Conservation (phyloP, 2,888 invertebrate genomes). For the Maniola hyperantus region DNA sequence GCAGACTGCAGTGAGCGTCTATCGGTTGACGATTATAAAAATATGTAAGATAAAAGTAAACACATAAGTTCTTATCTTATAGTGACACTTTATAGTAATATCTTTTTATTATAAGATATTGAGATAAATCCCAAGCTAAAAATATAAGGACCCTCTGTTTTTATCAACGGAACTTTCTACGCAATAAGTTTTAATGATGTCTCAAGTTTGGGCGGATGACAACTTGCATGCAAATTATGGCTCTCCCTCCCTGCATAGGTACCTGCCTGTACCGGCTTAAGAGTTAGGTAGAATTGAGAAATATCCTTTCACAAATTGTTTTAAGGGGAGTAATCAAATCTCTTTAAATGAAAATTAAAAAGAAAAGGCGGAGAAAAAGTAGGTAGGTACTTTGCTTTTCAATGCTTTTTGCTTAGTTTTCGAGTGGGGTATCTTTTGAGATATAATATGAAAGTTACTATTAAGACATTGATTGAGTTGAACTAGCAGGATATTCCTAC, state of each 20-base stretch:
- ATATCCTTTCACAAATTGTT: conserved; percentile 5
- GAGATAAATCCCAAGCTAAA: conserved; percentile 8
- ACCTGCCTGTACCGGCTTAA: background rate
- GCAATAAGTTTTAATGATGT: conserved; percentile 42
- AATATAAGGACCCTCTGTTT: conserved; percentile 19
- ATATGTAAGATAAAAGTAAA: no score
- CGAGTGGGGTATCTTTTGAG: background rate
- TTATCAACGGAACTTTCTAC: conserved; percentile 23
- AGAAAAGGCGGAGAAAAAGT: background rate
- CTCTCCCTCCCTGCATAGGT: conserved; percentile 24
- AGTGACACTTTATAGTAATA: no score
- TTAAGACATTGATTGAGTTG: background rate
- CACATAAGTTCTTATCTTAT: no score
- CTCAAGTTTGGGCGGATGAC: conserved; percentile 39
- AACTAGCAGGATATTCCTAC: no score
- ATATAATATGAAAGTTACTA: background rate
- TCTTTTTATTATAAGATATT: background rate
- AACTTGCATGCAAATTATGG: conserved; percentile 40
- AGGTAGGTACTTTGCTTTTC: background rate
- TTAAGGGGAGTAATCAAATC: conserved; percentile 12
- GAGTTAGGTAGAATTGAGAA: background rate
- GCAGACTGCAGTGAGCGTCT: no score
- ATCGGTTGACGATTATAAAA: no score
- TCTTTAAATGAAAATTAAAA: conserved; percentile 6
- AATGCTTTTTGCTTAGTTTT: background rate